These are phyloP conservation scores for Sipha flava DNA, from an alignment of 1,140 invertebrate genomes.

Conservation along the genomic window DNA sequence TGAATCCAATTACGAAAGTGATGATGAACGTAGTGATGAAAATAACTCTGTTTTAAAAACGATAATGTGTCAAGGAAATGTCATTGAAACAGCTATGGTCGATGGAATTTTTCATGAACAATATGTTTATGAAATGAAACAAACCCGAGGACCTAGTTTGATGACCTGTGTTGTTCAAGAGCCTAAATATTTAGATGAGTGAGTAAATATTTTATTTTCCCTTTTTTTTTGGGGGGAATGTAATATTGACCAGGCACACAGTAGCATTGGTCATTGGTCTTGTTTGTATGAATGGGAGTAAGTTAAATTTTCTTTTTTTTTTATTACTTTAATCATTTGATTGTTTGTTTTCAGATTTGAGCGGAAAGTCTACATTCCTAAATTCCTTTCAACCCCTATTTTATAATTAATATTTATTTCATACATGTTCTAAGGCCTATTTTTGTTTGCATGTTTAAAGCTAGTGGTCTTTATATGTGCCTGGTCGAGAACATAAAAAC, in stretches of 20 bases:
- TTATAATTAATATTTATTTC: background rate
- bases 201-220: background rate
- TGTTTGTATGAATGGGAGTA: background rate
- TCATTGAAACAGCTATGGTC: background rate
- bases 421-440: background rate
- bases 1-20: background rate
- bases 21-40: background rate
- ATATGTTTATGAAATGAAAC: conserved; percentile 32
- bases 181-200: conserved; percentile 11
- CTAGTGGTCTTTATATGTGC: conserved; percentile 24
- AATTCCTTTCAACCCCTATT: conserved; percentile 25
- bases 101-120: conserved; percentile 2
- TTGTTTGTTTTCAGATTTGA: conserved; percentile 31
- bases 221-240: background rate
- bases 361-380: conserved; percentile 22
- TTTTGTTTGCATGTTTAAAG: conserved; percentile 10
- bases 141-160: conserved; percentile 24
- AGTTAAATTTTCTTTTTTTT: background rate
- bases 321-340: conserved; percentile 23
- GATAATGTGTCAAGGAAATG: conserved; percentile 4
- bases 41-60: background rate
- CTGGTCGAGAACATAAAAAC: conserved; percentile 17
- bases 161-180: conserved; percentile 25
- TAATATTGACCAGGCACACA: conserved; percentile 24
- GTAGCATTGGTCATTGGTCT: conserved; percentile 27